These are phyloP conservation scores for Huso huso DNA, from an alignment of 2,797 vertebrate genomes.

Conservation along the genomic window DNA sequence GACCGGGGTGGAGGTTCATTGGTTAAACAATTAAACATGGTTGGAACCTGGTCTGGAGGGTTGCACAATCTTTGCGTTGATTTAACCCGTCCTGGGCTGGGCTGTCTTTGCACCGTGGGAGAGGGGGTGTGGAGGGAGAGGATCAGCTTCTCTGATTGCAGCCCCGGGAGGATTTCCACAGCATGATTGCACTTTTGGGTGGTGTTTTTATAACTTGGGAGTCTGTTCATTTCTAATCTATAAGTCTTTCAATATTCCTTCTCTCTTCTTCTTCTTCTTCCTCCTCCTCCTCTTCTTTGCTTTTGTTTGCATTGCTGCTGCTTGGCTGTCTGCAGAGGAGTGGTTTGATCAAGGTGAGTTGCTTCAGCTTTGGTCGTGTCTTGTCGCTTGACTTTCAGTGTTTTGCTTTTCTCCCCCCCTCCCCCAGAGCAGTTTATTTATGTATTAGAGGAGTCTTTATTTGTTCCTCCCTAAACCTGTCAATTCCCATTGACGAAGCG, in stretches of 20 bases:
- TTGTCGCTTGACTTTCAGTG: slow-evolving; percentile 21
- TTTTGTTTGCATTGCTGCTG: slow-evolving; percentile 62
- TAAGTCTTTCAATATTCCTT: slow-evolving; percentile 30
- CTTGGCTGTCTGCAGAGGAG: slow-evolving; percentile 79
- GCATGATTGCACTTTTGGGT: slow-evolving; percentile 1
- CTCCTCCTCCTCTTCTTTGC: slow-evolving; percentile 38
- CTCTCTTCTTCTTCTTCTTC: slow-evolving; percentile 47
- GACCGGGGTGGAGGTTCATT: too few relatives aligned
- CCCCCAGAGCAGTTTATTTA: slow-evolving; percentile 12
- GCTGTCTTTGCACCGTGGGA: too few relatives aligned
- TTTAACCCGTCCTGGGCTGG: too few relatives aligned
- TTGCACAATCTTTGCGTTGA: too few relatives aligned
- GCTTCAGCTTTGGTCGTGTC: slow-evolving; percentile 21
- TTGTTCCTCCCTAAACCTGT: slow-evolving; percentile 23
- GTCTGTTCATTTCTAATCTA: slow-evolving; percentile 17
- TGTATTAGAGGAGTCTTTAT: slow-evolving; percentile 4
- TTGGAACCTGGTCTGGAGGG: too few relatives aligned
- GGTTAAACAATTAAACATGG: too few relatives aligned
- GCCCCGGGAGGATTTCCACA: slow-evolving; percentile 8
- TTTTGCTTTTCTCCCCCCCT: slow-evolving; percentile 21
- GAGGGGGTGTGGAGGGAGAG: background rate
- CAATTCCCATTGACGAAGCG: slow-evolving; percentile 19
- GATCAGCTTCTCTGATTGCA: slow-evolving; percentile 11
- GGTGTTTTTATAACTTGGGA: slow-evolving; percentile 7
- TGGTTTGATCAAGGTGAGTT: slow-evolving; percentile 93